Base-by-base conservation (phyloP, 2,113 vertebrate species). In the Plecotus auritus region DNA sequence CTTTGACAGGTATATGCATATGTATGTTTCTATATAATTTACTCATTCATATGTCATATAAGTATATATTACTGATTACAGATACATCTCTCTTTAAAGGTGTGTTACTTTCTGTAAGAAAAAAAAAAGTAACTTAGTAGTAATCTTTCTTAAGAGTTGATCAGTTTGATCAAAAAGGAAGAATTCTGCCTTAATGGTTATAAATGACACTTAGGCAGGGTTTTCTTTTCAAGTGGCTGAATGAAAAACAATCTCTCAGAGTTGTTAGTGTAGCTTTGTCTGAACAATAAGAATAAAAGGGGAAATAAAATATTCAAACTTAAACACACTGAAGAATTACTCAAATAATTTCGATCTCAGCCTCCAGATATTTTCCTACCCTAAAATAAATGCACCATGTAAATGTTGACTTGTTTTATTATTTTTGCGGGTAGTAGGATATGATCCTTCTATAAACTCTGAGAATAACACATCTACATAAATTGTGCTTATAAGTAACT, bases 151-250 rank as follows among this genome's bases (percentile, higher is more conserved):
- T 97, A 93, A 96, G 84, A 92, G 67, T 93, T 97, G 96, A 94
- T 9, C 85, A 95, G 22, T 70, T 93, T 97, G 87, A 97, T 97
- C 97, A 96, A 86, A 96, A 97, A 74, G 72, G 91, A 97, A 92
- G 80, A 96, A 96, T 96, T 91, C 51, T 95, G 16, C 84, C 42
- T 32, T 61, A 83, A 74, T 85, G n/a, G n/a, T 95, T 88, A 85
- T 94, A 95, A 97, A 95, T 92, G 86, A 69, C 49, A 97, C 90
- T 97, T 96, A 83, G 2, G 66, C 69, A 96, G 85, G 42, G 70
- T 7, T 87, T 95, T 23, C 61, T 96, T 97, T 88, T 84, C 87
- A 92, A 54, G 18, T 90, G 9, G 67, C 51, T 73, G 66, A 96
- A 94, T 80, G 86, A 95, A 96, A 92, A 30, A 81, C 51, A 17